Evolutionary conservation across 30 jellyfish, hydroid and myxozoan genomes (phyloP).

Genomic region (Haliclystus octoradiatus): DNA sequence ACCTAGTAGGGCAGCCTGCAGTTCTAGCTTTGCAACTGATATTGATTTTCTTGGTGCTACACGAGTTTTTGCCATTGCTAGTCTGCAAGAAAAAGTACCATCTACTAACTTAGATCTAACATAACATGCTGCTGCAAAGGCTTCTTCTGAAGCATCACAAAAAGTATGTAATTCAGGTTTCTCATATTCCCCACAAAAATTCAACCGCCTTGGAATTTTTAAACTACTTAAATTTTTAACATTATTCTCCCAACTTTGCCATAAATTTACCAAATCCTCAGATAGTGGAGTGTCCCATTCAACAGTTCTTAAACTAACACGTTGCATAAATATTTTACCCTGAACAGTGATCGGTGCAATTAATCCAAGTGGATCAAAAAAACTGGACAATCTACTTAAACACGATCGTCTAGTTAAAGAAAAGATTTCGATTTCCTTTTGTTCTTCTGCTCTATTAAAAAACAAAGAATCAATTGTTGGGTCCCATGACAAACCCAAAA

Average conservation of each 20-base stretch:
- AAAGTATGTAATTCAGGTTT: background rate
- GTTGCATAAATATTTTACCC: background rate
- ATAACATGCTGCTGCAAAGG: background rate
- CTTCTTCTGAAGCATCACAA: background rate
- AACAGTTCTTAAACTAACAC: background rate
- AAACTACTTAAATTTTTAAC: too few relatives aligned
- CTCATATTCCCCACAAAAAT: too few relatives aligned
- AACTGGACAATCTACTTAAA: background rate
- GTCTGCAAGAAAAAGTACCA: background rate
- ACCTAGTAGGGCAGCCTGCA: conserved; percentile 1
- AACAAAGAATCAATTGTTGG: background rate
- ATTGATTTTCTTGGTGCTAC: background rate
- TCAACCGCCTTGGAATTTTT: too few relatives aligned
- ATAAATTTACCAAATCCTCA: too few relatives aligned
- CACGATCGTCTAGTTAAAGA: background rate
- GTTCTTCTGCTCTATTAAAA: background rate
- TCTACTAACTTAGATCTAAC: background rate
- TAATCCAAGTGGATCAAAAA: background rate
- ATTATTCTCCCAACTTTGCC: too few relatives aligned
- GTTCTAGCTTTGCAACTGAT: background rate
- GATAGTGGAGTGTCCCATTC: background rate
- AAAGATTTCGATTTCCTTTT: background rate
- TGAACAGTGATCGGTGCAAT: background rate
- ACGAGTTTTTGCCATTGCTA: background rate
- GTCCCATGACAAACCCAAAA: background rate